A percentile compares a stretch with the other conserved stretches of the same genome.
Evolutionary conservation across 2,113 vertebrate species (phyloP).

Genomic region (Electrona antarctica): DNA sequence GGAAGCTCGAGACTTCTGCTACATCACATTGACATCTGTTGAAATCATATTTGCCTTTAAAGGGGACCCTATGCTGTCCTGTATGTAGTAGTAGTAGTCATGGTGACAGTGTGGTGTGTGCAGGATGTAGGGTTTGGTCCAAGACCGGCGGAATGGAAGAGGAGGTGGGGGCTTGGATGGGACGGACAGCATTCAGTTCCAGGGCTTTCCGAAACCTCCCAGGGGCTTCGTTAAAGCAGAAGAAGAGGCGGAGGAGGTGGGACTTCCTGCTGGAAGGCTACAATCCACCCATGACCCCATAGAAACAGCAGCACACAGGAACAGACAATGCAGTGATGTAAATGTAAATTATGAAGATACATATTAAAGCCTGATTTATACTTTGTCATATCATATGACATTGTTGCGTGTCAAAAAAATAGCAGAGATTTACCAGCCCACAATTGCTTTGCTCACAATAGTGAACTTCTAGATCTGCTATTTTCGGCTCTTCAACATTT

Average conservation of each 20-base stretch:
- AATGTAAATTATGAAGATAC: background rate
- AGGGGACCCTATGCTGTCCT: conserved; percentile 57
- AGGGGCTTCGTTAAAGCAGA: conserved; percentile 92
- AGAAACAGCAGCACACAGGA: conserved; percentile 47
- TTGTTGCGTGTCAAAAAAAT: too few species aligned
- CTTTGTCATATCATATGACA: too few species aligned
- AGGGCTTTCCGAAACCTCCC: conserved; percentile 89
- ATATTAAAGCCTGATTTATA: too few species aligned
- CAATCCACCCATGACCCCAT: conserved; percentile 70
- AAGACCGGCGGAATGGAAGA: conserved; percentile 80
- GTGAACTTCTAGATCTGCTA: too few species aligned
- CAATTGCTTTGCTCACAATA: too few species aligned
- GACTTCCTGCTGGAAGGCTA: conserved; percentile 89
- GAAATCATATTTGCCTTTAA: conserved; percentile 55
- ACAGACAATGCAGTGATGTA: conserved; percentile 7
- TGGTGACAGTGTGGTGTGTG: conserved; percentile 63
- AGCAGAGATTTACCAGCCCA: too few species aligned
- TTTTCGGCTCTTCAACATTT: too few species aligned
- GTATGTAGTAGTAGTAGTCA: conserved; percentile 62
- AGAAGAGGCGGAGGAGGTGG: conserved; percentile 67
- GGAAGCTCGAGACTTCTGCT: conserved; percentile 23
- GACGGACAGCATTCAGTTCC: conserved; percentile 87
- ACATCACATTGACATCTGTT: conserved; percentile 64
- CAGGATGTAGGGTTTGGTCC: conserved; percentile 72
- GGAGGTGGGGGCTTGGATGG: conserved; percentile 90